A percentile compares a stretch with the other conserved stretches of the same genome.
phyloP scores from a whole-genome alignment of 2,113 vertebrate species.

The Sphyrna mokarran region DNA sequence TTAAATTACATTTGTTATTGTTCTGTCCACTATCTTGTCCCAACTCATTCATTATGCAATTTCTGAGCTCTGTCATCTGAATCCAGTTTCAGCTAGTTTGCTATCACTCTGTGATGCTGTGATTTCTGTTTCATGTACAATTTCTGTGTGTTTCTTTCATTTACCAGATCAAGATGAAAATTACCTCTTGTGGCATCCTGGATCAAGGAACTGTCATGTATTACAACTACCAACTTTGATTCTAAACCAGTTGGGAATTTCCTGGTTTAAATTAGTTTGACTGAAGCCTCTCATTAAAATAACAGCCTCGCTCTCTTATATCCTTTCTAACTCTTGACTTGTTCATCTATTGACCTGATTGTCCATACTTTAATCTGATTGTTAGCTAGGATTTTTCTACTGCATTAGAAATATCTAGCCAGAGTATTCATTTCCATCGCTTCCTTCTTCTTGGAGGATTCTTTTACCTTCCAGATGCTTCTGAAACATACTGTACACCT shows the following conservation, averaged over 20 bases:
- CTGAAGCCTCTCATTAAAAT: background rate
- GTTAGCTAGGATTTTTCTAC: background rate
- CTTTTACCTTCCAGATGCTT: background rate
- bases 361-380: background rate
- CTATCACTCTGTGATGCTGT: background rate
- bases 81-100: background rate
- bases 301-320: background rate
- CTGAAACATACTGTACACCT: too few species aligned
- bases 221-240: background rate
- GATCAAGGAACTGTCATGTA: background rate
- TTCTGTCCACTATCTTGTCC: background rate
- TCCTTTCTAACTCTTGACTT: background rate
- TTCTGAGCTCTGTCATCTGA: background rate
- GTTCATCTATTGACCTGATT: background rate
- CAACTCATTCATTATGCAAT: background rate
- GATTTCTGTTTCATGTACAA: background rate
- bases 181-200: background rate
- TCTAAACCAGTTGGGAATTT: constrained; percentile 4
- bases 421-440: background rate
- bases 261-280: background rate
- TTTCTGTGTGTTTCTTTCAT: background rate
- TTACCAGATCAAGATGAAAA: background rate
- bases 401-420: background rate
- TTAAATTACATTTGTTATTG: background rate
- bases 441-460: background rate